phyloP scores from a whole-genome alignment of 2,113 vertebrate species.

The Rhinolophus sinicus region DNA sequence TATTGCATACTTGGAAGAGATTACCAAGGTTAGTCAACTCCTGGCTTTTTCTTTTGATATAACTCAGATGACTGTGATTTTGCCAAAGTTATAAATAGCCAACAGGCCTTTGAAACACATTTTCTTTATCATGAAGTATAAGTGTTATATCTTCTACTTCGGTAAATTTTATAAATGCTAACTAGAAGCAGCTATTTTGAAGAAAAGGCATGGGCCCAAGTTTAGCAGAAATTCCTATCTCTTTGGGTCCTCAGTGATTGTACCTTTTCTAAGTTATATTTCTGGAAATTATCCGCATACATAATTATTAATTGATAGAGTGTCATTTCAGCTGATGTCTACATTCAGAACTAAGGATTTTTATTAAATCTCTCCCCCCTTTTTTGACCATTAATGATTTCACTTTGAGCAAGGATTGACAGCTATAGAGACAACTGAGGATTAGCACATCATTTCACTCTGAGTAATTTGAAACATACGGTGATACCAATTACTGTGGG shows the following conservation, averaged over 20 bases:
- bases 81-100: conserved; percentile 62
- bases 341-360: not conserved
- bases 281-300: not conserved
- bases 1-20: conserved; percentile 55
- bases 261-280: not conserved
- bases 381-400: not conserved
- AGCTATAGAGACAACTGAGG: not conserved
- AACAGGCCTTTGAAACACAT: conserved; percentile 1
- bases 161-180: conserved; percentile 33
- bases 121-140: conserved; percentile 47
- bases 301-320: not conserved
- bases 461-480: not conserved
- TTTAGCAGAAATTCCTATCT: not conserved
- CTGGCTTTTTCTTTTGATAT: conserved; percentile 59
- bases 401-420: not conserved
- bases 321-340: not conserved
- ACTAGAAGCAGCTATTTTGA: not conserved
- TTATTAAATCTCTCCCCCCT: not conserved
- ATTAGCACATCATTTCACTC: not conserved
- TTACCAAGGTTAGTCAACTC: conserved; percentile 43
- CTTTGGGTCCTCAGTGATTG: not conserved
- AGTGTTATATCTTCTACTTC: conserved; percentile 25
- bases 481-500: not conserved
- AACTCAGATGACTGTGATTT: conserved; percentile 61
- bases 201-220: not conserved